Percentiles rank a stretch among this genome's conserved stretches.
Conservation (phyloP, 2,113 vertebrate genomes). For the Hyaena hyaena region DNA sequence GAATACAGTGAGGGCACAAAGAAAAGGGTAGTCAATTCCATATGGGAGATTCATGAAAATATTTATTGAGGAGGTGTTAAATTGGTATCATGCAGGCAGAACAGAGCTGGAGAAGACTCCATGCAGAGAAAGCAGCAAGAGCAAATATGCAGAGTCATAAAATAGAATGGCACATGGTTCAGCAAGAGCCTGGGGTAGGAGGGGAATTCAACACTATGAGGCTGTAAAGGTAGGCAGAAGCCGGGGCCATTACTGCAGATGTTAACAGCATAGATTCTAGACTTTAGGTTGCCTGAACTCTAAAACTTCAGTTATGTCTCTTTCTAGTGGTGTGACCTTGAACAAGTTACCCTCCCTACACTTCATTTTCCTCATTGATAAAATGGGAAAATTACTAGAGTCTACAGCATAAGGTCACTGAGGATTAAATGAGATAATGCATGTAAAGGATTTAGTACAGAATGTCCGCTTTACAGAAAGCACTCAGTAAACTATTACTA, state of each 20-base stretch:
- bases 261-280: not conserved
- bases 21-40: not conserved
- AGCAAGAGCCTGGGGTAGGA: not conserved
- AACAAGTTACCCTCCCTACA: slow-evolving; percentile 39
- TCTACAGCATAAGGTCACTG: not conserved
- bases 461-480: not conserved
- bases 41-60: not conserved
- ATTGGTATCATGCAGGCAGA: not conserved
- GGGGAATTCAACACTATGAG: not conserved
- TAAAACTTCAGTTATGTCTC: slow-evolving; percentile 35
- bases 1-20: not conserved
- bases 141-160: not conserved
- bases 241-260: not conserved
- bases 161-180: not conserved
- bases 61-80: not conserved
- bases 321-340: slow-evolving; percentile 17
- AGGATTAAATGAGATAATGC: slow-evolving; percentile 31
- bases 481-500: not conserved
- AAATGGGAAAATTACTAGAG: slow-evolving; percentile 33
- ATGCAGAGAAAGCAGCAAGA: not conserved
- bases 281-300: not conserved
- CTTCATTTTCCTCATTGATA: not conserved
- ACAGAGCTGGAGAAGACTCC: not conserved
- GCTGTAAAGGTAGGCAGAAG: not conserved
- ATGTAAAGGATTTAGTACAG: slow-evolving; percentile 13